A percentile compares a stretch with the other conserved stretches of the same genome.
These are phyloP conservation scores for Xestia c-nigrum DNA, from an alignment of 2,888 invertebrate genomes.

Conservation along the genomic window DNA sequence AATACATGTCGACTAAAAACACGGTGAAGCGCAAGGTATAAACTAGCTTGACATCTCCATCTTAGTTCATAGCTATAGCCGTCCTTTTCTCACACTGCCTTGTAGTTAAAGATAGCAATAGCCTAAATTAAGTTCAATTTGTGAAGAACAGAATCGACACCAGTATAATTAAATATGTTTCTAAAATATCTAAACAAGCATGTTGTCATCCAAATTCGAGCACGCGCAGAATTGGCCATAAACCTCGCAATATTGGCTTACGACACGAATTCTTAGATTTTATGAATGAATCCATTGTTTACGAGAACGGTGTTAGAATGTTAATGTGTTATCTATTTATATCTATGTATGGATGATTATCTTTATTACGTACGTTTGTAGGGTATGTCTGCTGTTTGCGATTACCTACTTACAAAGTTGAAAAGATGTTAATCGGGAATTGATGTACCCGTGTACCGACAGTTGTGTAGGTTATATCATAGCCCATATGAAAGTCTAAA, in stretches of 20 bases:
- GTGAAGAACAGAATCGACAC: too few relatives aligned
- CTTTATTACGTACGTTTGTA: conserved; percentile 43
- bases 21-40: too few relatives aligned
- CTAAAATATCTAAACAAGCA: neutral
- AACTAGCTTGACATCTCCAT: too few relatives aligned
- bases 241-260: conserved; percentile 58
- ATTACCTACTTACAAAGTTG: conserved; percentile 18
- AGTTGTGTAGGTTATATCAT: too few relatives aligned
- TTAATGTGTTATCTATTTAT: conserved; percentile 54
- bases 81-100: too few relatives aligned
- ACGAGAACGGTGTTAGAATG: conserved; percentile 64
- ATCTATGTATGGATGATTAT: conserved; percentile 43
- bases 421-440: neutral
- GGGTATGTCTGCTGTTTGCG: conserved; percentile 1
- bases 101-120: too few relatives aligned
- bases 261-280: conserved; percentile 71
- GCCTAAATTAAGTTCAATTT: too few relatives aligned
- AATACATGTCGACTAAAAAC: too few relatives aligned
- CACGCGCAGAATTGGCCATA: conserved; percentile 47
- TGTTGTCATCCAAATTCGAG: conserved; percentile 19
- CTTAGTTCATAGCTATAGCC: too few relatives aligned
- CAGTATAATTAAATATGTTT: too few relatives aligned
- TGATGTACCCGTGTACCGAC: too few relatives aligned
- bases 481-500: too few relatives aligned
- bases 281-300: conserved; percentile 82